Evolutionary conservation across 2,113 vertebrate species (phyloP), one percentile per base, ranked within the genome.

Genomic region (Syngnathus floridae): DNA sequence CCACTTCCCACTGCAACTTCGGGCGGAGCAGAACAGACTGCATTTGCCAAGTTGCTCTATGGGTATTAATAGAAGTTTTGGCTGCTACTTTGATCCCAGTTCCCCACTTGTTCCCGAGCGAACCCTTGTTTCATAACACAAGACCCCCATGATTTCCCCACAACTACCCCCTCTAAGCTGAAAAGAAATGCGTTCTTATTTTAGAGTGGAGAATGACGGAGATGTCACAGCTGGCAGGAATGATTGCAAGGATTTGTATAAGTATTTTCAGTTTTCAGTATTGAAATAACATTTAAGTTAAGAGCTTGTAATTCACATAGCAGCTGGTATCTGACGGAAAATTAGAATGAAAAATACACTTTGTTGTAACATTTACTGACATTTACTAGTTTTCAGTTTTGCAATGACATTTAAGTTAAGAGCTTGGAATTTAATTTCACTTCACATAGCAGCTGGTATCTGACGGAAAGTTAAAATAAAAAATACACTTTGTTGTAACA

Each of bases 21-120:
- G 67, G 68, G 72, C 78, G 68, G 14, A 46, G 43, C 16, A 16
- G 81, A 80, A 84, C 81, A 85, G 73, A 35, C 66, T 84, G 81
- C 78, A 75, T 82, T 76, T 64, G 74, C 82, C 77, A 79, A 73
- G 73, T 76, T 73, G 76, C 74, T 75, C 78, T 84, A 7, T 12
- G 43, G 45, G 60, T 89, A 89, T 89, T 83, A 86, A 88, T 88
- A 87, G 84, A 69, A 75, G 64, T 72, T 78, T 73, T 80, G 78
- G 79, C 76, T 75, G 67, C 76, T 62, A 66, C 78, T 83, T 82
- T 75, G 62, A 76, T 77, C 76, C 64, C 73, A 73, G 58, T 49
- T 79, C 65, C 79, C 72, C 40, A 48, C 37, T 54, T 13, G 12
- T 60, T 70, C 73, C 74, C 54, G 61, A 66, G 51, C 17, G 22